Evolutionary conservation across 2,113 vertebrate genomes (phyloP).

Genomic region (Gymnocephalus cernua): DNA sequence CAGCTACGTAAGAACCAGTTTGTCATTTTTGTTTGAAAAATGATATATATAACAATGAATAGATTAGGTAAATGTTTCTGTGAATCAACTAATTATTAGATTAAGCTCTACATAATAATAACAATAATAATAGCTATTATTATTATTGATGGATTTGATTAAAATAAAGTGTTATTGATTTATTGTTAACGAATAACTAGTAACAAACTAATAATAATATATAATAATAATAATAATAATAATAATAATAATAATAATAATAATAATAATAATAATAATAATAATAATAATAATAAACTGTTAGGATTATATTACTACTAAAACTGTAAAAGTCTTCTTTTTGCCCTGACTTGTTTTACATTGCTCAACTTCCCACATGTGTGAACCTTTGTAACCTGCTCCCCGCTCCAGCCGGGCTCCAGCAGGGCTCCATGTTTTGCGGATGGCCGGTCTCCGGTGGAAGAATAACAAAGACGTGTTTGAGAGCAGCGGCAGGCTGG

Average conservation of each 20-base stretch:
- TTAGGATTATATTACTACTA: neutral
- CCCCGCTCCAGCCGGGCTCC: constrained; percentile 63
- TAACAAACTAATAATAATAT: neutral
- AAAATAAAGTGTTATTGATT: neutral
- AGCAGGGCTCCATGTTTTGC: constrained; percentile 89
- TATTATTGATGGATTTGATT: neutral
- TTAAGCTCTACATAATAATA: neutral
- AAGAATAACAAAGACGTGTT: constrained; percentile 99
- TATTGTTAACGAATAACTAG: neutral
- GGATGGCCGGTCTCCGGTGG: constrained; percentile 86
- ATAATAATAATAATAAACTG: neutral
- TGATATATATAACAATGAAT: neutral
- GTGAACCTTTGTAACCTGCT: constrained; percentile 9
- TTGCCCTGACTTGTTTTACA: neutral
- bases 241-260: neutral
- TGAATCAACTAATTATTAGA: neutral
- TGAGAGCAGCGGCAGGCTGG: constrained; percentile 90
- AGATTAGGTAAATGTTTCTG: neutral
- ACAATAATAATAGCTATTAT: neutral
- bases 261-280: neutral
- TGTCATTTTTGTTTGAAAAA: neutral
- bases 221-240: neutral
- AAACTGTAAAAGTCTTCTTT: neutral
- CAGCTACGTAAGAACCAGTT: too few relatives aligned
- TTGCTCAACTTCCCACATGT: neutral